A percentile compares a stretch with the other conserved stretches of the same genome.
These are phyloP conservation scores for Smutsia temminckii DNA, from an alignment of 2,797 vertebrate genomes.

Conservation along the genomic window DNA sequence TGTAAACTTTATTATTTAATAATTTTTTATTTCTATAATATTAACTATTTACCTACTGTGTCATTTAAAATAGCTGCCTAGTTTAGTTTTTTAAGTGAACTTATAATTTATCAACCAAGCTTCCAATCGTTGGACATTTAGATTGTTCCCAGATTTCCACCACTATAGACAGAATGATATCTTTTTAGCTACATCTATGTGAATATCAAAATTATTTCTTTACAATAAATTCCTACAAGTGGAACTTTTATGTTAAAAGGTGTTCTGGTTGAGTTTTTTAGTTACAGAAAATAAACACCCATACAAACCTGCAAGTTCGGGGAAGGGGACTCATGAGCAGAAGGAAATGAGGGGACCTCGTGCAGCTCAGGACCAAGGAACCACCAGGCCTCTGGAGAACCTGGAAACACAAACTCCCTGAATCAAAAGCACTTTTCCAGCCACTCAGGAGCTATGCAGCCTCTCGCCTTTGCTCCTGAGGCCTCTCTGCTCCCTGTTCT, in stretches of 20 bases:
- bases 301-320: not conserved
- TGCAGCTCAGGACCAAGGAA: not conserved
- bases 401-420: not conserved
- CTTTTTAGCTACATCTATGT: not conserved
- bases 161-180: not conserved
- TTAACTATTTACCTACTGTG: not conserved
- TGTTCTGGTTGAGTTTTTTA: not conserved
- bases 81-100: not conserved
- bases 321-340: not conserved
- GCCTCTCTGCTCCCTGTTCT: not conserved
- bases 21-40: not conserved
- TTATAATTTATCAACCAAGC: not conserved
- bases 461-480: not conserved
- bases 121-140: not conserved
- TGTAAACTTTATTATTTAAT: not conserved
- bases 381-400: not conserved
- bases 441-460: not conserved
- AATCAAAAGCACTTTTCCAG: too few species aligned
- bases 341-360: not conserved
- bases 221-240: not conserved
- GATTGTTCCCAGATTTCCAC: not conserved
- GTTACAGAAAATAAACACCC: not conserved
- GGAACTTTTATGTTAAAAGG: not conserved
- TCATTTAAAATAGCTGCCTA: not conserved
- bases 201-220: not conserved